These are phyloP conservation scores for Trinectes maculatus DNA, from an alignment of 2,113 vertebrate species.

Conservation along the genomic window DNA sequence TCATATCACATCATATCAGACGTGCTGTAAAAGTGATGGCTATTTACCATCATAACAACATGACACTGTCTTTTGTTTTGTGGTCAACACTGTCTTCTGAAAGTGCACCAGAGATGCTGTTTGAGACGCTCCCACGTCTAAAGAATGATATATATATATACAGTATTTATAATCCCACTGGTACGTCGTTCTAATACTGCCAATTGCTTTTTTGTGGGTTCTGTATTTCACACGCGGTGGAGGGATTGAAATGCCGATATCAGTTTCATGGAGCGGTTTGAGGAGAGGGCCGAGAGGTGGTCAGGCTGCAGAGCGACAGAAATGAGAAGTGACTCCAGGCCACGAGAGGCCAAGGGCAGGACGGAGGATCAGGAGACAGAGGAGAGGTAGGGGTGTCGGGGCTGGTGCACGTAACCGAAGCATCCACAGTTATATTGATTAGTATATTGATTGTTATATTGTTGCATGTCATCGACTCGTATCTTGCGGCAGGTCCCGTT, in stretches of 20 bases:
- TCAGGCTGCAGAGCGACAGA: neutral
- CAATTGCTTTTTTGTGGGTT: conserved; percentile 1
- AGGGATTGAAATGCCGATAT: conserved; percentile 58
- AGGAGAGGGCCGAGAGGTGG: conserved; percentile 20
- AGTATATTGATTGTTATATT: neutral
- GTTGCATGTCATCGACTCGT: neutral
- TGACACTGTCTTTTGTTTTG: no score
- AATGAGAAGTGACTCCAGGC: conserved; percentile 32
- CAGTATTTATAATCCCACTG: no score
- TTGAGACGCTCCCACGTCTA: no score
- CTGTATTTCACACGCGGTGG: neutral
- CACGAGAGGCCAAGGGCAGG: conserved; percentile 1
- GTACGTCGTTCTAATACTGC: neutral
- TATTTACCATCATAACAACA: no score
- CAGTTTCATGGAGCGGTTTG: conserved; percentile 35
- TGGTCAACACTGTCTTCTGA: neutral
- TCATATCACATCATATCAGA: conserved; percentile 18
- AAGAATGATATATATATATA: no score
- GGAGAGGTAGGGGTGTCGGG: neutral
- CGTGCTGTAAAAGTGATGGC: neutral
- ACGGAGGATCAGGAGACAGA: neutral
- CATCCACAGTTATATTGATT: neutral
- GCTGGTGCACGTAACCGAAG: conserved; percentile 1
- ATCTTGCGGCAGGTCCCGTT: conserved; percentile 3
- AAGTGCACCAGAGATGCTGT: neutral